A percentile compares a stretch with the other conserved stretches of the same genome.
phyloP scores from a whole-genome alignment of 2,113 vertebrate genomes.

The Eretmochelys imbricata region DNA sequence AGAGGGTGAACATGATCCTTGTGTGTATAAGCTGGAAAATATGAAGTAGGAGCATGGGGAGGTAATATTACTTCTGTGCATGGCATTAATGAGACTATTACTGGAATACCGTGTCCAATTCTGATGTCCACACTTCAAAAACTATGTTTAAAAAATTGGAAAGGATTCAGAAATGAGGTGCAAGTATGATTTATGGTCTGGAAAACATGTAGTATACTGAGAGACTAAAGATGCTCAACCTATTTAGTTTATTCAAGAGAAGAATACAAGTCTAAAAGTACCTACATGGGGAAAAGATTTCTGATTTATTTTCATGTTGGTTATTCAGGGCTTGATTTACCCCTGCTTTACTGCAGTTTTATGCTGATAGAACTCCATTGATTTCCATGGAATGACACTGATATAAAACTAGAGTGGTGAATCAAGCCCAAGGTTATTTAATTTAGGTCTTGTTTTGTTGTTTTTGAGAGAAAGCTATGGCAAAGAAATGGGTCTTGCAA shows the following conservation, averaged over 20 bases:
- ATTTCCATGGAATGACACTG: background rate
- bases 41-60: background rate
- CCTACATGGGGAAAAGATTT: constrained; percentile 23
- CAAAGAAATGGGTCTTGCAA: background rate
- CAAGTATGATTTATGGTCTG: background rate
- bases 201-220: background rate
- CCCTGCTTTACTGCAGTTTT: background rate
- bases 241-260: background rate
- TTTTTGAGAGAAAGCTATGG: constrained; percentile 1
- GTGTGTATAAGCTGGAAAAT: background rate
- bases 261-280: background rate
- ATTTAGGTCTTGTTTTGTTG: background rate
- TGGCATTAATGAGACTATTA: background rate
- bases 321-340: constrained; percentile 2
- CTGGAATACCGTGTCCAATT: background rate
- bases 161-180: background rate
- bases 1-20: too few relatives aligned
- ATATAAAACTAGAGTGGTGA: background rate
- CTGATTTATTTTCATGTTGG: constrained; percentile 30
- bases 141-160: background rate
- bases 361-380: background rate
- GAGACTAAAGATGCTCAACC: background rate
- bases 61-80: background rate
- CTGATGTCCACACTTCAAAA: background rate
- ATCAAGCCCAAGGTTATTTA: background rate